Conservation (phyloP, 2,888 invertebrate species). For the Standfussiana lucernea region DNA sequence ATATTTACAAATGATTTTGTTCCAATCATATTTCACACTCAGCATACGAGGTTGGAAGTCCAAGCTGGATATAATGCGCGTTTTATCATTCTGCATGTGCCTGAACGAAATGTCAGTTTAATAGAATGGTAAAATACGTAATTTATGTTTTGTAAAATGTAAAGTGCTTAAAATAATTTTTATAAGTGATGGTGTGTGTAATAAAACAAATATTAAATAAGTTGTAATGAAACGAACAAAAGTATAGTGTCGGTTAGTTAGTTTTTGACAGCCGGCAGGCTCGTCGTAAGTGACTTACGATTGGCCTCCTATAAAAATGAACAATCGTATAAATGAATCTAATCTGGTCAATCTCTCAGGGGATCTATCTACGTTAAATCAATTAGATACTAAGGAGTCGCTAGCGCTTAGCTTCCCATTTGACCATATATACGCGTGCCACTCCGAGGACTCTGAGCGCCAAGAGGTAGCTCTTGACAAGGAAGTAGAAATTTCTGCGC, state of each 20-base stretch:
- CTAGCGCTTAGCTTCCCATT: conserved; percentile 91
- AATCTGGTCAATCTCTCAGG: conserved; percentile 88
- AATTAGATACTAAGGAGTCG: conserved; percentile 88
- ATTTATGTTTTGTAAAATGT: conserved; percentile 82
- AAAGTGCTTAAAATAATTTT: conserved; percentile 69
- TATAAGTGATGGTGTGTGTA: conserved; percentile 67
- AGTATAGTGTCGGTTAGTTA: conserved; percentile 80
- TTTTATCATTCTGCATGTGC: conserved; percentile 87
- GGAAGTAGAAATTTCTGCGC: conserved; percentile 83
- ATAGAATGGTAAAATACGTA: conserved; percentile 74
- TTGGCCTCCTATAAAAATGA: conserved; percentile 86
- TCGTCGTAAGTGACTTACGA: conserved; percentile 81
- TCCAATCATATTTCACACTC: conserved; percentile 63
- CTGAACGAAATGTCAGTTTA: conserved; percentile 87
- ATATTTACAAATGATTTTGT: conserved; percentile 77
- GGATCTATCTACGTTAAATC: conserved; percentile 83
- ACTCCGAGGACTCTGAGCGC: conserved; percentile 83
- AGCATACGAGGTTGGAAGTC: conserved; percentile 67
- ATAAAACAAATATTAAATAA: conserved; percentile 70
- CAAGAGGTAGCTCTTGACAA: conserved; percentile 82
- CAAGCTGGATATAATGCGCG: conserved; percentile 79
- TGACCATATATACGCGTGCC: conserved; percentile 94
- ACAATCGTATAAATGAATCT: conserved; percentile 88
- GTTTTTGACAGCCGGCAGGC: conserved; percentile 88
- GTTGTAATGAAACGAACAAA: conserved; percentile 85